A percentile compares a stretch with the other conserved stretches of the same genome.
phyloP scores from a whole-genome alignment of 2,888 invertebrate species.

The Scaptomyza cyrtandrae region DNA sequence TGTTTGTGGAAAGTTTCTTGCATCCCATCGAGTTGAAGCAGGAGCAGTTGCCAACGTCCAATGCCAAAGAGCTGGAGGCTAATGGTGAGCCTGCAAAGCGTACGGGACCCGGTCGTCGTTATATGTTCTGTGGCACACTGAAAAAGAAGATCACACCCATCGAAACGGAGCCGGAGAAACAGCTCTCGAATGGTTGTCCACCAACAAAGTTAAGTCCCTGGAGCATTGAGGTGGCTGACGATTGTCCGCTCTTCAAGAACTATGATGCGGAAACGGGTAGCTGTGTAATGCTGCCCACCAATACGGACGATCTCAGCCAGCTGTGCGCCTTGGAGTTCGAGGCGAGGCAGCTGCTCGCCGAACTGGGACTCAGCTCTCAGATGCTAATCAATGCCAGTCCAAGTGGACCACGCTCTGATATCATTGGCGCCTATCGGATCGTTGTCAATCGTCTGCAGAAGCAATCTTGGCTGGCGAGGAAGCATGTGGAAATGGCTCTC shows the following conservation, averaged over 20 bases:
- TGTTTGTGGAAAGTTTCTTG: conserved; percentile 83
- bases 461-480: conserved; percentile 84
- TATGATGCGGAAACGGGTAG: conserved; percentile 85
- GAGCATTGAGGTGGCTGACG: conserved; percentile 76
- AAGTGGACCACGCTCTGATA: conserved; percentile 87
- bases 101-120: conserved; percentile 68
- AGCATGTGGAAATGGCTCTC: conserved; percentile 83
- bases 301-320: conserved; percentile 82
- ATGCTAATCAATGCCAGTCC: conserved; percentile 86
- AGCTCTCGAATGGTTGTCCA: conserved; percentile 72
- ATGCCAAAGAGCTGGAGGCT: conserved; percentile 57
- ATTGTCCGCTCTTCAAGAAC: conserved; percentile 82
- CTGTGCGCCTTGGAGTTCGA: conserved; percentile 85
- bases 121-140: conserved; percentile 82
- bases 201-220: conserved; percentile 71
- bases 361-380: conserved; percentile 87
- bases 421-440: conserved; percentile 90
- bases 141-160: conserved; percentile 84
- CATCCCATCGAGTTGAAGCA: conserved; percentile 82
- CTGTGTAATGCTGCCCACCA: conserved; percentile 85
- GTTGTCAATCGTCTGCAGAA: conserved; percentile 87
- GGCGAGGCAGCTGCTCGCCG: conserved; percentile 85
- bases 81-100: conserved; percentile 66
- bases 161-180: conserved; percentile 81
- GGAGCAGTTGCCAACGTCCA: conserved; percentile 7